Conservation (phyloP, 2,113 vertebrate species). For the Triplophysa dalaica region DNA sequence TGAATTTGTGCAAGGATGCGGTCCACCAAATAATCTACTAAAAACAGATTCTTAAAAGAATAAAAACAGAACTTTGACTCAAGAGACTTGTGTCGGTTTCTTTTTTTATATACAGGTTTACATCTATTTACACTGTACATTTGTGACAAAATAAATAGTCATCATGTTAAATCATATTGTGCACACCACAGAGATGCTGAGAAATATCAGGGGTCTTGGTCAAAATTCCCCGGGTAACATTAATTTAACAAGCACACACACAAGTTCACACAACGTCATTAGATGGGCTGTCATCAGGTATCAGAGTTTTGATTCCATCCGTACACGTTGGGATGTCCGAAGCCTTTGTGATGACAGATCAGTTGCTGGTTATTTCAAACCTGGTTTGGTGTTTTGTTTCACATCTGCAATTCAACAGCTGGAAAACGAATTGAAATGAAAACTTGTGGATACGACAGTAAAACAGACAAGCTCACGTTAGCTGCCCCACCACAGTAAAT, state of each 20-base stretch:
- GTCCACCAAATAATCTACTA: slow-evolving; percentile 3
- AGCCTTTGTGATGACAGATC: background rate
- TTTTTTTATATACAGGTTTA: slow-evolving; percentile 78
- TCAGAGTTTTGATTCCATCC: background rate
- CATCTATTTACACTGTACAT: slow-evolving; percentile 79
- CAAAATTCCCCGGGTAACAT: slow-evolving; percentile 67
- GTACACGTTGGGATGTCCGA: background rate
- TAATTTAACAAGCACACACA: slow-evolving; percentile 57
- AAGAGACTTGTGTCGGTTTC: slow-evolving; percentile 60
- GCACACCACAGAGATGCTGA: slow-evolving; percentile 66
- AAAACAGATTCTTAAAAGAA: background rate
- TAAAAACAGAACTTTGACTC: background rate
- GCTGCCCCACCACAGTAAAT: slow-evolving; percentile 9
- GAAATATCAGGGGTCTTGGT: slow-evolving; percentile 54
- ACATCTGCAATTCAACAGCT: slow-evolving; percentile 11
- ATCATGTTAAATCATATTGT: slow-evolving; percentile 71
- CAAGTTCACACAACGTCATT: slow-evolving; percentile 65
- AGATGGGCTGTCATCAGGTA: slow-evolving; percentile 27
- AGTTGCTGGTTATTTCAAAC: slow-evolving; percentile 41
- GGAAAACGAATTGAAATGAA: background rate
- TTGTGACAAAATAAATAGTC: slow-evolving; percentile 71
- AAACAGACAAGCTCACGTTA: slow-evolving; percentile 40
- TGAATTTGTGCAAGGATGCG: background rate
- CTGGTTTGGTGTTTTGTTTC: slow-evolving; percentile 15
- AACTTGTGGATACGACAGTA: slow-evolving; percentile 28